Conservation (phyloP, 2,113 vertebrate species). For the Alexandromys fortis region DNA sequence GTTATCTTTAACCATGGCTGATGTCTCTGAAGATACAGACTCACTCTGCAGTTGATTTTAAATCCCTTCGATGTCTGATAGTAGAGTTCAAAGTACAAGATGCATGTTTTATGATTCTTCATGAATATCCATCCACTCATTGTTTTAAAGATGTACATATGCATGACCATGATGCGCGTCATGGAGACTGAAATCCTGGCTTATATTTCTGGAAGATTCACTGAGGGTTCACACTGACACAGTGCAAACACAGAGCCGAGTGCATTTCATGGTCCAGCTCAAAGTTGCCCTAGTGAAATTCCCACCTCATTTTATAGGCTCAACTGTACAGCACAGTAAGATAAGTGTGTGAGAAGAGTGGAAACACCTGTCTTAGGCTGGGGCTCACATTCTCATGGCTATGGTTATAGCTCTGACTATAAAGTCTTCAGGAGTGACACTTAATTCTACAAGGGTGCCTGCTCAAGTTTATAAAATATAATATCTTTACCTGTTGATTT, state of each 20-base stretch:
- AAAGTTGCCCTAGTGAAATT: constrained; percentile 63
- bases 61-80: background rate
- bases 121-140: background rate
- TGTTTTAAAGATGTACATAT: background rate
- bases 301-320: constrained; percentile 67
- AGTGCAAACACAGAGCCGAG: background rate
- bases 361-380: constrained; percentile 52
- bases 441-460: background rate
- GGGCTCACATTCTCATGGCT: constrained; percentile 26
- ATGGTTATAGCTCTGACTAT: constrained; percentile 46
- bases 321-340: constrained; percentile 32
- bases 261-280: constrained; percentile 40
- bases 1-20: constrained; percentile 29
- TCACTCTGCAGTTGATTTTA: background rate
- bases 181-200: background rate
- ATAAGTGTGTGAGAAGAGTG: constrained; percentile 60
- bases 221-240: background rate
- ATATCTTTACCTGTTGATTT: constrained; percentile 30
- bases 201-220: constrained; percentile 12
- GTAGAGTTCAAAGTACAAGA: constrained; percentile 4
- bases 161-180: too few relatives aligned
- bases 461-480: background rate
- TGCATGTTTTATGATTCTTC: background rate
- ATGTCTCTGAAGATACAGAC: background rate
- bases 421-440: constrained; percentile 53